Evolutionary conservation across 1,140 invertebrate species (phyloP).

Genomic region (Hydropsyche tenuis): DNA sequence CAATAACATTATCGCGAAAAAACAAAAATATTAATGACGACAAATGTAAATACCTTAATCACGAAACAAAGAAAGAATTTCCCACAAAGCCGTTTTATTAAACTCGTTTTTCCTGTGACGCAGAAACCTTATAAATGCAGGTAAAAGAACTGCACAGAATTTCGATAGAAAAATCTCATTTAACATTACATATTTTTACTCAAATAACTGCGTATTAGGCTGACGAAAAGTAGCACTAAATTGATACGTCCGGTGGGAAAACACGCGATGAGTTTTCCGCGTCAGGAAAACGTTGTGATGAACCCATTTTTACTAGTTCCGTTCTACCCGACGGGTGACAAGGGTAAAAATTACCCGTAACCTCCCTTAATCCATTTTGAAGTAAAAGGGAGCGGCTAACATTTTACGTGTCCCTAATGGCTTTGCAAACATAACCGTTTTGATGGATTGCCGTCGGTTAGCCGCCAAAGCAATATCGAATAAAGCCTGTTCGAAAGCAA

Average conservation of each 20-base stretch:
- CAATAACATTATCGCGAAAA: too few species aligned
- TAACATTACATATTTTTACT: too few species aligned
- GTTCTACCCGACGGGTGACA: background rate
- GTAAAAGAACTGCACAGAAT: too few species aligned
- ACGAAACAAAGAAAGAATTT: too few species aligned
- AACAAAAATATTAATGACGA: too few species aligned
- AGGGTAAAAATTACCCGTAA: background rate
- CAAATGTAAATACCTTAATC: too few species aligned
- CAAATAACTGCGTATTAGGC: too few species aligned
- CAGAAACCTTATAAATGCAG: too few species aligned
- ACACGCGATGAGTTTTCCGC: slow-evolving; percentile 9
- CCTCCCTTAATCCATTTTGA: background rate
- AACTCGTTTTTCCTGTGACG: too few species aligned
- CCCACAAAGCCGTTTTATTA: too few species aligned
- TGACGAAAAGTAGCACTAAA: background rate
- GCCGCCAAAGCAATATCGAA: background rate
- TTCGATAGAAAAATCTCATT: too few species aligned
- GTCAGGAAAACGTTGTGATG: background rate
- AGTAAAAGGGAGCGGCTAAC: background rate
- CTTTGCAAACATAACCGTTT: background rate
- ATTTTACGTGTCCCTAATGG: slow-evolving; percentile 1
- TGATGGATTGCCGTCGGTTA: slow-evolving; percentile 4
- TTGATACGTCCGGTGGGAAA: background rate
- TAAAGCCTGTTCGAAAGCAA: background rate
- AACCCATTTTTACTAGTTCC: background rate